Percentiles rank a stretch among this genome's conserved stretches.
phyloP scores from a whole-genome alignment of 35 echinoderm and acorn worm genomes.

The Heliocidaris erythrogramma region DNA sequence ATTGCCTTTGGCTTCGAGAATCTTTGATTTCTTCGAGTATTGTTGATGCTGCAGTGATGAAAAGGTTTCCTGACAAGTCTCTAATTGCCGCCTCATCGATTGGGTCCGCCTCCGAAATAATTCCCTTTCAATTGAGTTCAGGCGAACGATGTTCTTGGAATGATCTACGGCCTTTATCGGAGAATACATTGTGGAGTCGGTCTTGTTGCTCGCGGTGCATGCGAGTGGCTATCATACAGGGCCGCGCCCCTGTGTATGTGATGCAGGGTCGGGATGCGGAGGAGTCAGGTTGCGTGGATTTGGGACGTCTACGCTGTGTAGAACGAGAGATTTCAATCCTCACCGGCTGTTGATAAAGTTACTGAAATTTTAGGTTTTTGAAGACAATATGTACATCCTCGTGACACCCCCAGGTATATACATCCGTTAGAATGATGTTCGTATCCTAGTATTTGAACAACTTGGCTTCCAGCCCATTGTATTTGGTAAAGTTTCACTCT shows the following conservation, averaged over 20 bases:
- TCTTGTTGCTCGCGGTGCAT: no score
- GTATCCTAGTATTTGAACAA: not conserved
- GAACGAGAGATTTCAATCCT: not conserved
- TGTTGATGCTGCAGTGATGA: not conserved
- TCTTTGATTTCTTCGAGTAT: constrained; percentile 4
- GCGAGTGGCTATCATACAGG: not conserved
- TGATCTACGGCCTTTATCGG: not conserved
- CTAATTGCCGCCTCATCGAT: constrained; percentile 3
- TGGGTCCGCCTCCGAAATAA: not conserved
- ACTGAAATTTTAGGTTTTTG: not conserved
- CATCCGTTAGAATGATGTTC: not conserved
- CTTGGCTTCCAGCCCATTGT: no score
- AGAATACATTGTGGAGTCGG: not conserved
- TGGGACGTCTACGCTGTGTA: not conserved
- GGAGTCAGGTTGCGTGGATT: not conserved
- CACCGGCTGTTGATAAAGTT: not conserved
- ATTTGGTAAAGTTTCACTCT: no score
- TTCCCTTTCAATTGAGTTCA: constrained; percentile 34
- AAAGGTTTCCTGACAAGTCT: constrained; percentile 28
- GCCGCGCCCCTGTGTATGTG: not conserved
- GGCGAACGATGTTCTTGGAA: constrained; percentile 14
- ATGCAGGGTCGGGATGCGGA: not conserved
- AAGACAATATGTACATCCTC: not conserved
- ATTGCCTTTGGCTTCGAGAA: not conserved
- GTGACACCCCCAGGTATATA: not conserved